Evolutionary conservation across 2,113 vertebrate species (phyloP).

Genomic region (Variabilichromis moorii): DNA sequence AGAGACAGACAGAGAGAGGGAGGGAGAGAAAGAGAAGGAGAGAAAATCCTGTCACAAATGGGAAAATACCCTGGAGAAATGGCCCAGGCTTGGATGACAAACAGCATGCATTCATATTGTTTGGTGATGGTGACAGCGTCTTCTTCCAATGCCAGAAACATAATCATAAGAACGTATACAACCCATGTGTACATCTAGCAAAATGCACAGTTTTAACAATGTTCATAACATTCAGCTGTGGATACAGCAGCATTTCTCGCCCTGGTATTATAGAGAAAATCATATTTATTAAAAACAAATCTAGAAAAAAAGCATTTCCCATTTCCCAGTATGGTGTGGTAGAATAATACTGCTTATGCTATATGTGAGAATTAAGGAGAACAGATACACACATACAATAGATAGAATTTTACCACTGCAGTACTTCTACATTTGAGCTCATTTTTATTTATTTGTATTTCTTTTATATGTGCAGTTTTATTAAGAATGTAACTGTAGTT

Average conservation of each 20-base stretch:
- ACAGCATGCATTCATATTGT: slow-evolving; percentile 47
- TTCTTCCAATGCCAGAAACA: slow-evolving; percentile 20
- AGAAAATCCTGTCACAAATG: slow-evolving; percentile 62
- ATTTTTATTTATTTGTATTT: not conserved
- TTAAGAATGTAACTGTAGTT: not conserved
- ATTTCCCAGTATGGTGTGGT: not conserved
- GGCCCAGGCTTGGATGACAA: slow-evolving; percentile 41
- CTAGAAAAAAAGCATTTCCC: not conserved
- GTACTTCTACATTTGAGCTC: not conserved
- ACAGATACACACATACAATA: not conserved
- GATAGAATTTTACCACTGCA: not conserved
- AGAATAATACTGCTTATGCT: not conserved
- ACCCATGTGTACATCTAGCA: not conserved
- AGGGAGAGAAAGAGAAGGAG: not conserved
- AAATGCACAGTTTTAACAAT: not conserved
- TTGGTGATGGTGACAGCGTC: slow-evolving; percentile 28
- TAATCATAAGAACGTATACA: slow-evolving; percentile 30
- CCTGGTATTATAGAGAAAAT: not conserved
- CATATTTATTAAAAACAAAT: not conserved
- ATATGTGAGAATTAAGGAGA: not conserved
- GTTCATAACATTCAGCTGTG: not conserved
- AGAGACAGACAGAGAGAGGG: not conserved
- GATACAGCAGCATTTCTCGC: not conserved
- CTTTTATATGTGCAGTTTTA: not conserved
- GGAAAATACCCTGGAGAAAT: slow-evolving; percentile 58